Conservation (phyloP, 2,113 vertebrate genomes). For the Zosterops pallidus region DNA sequence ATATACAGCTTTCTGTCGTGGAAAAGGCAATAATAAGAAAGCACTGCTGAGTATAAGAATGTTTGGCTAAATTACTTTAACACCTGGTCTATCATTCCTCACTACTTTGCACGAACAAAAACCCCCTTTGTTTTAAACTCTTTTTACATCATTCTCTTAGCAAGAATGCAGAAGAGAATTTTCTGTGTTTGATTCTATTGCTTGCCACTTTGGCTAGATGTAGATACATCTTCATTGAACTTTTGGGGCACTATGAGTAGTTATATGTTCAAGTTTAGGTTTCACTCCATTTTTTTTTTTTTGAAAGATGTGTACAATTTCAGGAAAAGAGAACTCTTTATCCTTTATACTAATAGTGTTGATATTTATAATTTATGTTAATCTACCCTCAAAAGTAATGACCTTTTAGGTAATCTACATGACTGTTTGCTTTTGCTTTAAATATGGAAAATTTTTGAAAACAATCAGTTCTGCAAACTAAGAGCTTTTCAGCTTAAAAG, state of each 20-base stretch:
- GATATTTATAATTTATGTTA: not conserved
- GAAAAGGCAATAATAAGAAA: not conserved
- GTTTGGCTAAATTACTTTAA: not conserved
- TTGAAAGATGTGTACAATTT: not conserved
- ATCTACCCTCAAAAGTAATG: not conserved
- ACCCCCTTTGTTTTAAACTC: accelerated
- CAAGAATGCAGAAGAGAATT: not conserved
- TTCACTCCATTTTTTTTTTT: not conserved
- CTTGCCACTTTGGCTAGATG: not conserved
- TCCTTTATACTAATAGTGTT: not conserved
- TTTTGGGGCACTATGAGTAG: not conserved
- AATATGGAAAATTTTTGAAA: not conserved
- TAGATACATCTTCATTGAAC: not conserved
- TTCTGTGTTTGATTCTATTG: not conserved
- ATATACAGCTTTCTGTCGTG: not conserved
- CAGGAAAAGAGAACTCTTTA: not conserved
- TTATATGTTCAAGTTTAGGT: not conserved
- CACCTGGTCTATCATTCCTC: not conserved
- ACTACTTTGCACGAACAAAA: not conserved
- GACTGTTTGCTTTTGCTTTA: not conserved
- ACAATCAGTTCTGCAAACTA: not conserved
- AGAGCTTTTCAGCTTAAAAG: not conserved
- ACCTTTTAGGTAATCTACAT: not conserved
- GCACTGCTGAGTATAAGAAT: not conserved
- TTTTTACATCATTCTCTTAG: not conserved